Evolutionary conservation across 1,140 invertebrate species (phyloP).

Genomic region (Arion vulgaris): DNA sequence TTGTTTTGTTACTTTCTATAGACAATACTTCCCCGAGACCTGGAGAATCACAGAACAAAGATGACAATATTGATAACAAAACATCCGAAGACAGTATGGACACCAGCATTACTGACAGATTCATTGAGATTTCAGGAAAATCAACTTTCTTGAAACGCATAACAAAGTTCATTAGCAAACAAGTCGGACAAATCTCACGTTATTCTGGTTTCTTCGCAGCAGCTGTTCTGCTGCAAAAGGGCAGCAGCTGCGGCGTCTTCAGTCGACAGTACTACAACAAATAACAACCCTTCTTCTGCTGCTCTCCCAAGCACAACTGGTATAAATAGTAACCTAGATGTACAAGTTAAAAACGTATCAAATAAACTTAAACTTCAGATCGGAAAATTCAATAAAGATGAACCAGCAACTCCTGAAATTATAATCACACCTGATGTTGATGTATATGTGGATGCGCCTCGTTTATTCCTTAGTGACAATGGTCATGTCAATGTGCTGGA

Average conservation of each 20-base stretch:
- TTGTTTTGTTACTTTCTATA: too few relatives aligned
- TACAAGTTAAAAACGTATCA: background rate
- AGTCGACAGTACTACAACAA: background rate
- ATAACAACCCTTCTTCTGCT: background rate
- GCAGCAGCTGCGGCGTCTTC: background rate
- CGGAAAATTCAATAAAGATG: background rate
- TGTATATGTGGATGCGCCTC: background rate
- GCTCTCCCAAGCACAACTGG: too few relatives aligned
- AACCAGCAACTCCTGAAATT: background rate
- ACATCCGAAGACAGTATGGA: background rate
- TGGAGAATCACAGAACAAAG: background rate
- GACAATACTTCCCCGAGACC: background rate
- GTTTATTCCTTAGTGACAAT: background rate
- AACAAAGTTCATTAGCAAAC: background rate
- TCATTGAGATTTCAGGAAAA: background rate
- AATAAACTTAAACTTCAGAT: background rate
- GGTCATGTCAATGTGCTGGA: background rate
- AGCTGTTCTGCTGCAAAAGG: background rate
- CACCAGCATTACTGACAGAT: background rate
- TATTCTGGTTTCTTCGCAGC: background rate
- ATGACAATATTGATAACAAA: background rate
- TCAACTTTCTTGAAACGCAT: background rate
- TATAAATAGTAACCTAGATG: background rate
- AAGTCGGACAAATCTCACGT: background rate
- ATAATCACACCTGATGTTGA: background rate